Base-by-base conservation (phyloP, 2,888 invertebrate genomes). In the Galerucella calmariensis region DNA sequence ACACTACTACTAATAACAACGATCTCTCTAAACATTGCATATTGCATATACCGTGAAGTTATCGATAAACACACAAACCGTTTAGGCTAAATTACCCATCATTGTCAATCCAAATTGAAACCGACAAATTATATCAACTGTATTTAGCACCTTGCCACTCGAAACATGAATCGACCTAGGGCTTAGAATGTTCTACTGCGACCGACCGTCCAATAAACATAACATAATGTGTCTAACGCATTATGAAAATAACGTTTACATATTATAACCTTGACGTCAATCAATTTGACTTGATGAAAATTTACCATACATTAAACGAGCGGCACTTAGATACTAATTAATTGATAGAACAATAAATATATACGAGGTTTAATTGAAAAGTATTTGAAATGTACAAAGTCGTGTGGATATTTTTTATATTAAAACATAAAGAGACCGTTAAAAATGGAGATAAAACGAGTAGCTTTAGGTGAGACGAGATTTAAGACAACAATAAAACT, bases 401-500 rank as follows among this genome's bases (percentile, higher is more conserved):
- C 48, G 14, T 14, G 48, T 12, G 1, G 14, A 12, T 14, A 12
- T 48, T 12, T 48, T 48, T 48, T 48, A 11, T 48, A 48, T 14
- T 10, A 46, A 12, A 35, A 35, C n/a, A 5, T 2, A 48, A 48
- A 48, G 10, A 48, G 8, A 56, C 2, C 56, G 56, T 44, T 63
- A 41, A 72, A 69, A 14, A 35, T 2, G 20, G 4, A 53, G 66
- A 72, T 72, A 72, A 72, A 66, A 72, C 72, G 51, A 71, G 72
- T 72, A 72, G 72, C 72, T 72, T 46, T 66, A 72, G 72, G 72
- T 72, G 66, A 66, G 66, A 72, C 72, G 66, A 59, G 72, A 44
- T 67, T 59, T 66, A 66, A 66, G 58, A 66, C 48, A 20, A 27
- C 59, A 70, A 70, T 70, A 63, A 70, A 41, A 53, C 56, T 53